Conservation (phyloP, 2,113 vertebrate species). For the Melanerpes formicivorus region DNA sequence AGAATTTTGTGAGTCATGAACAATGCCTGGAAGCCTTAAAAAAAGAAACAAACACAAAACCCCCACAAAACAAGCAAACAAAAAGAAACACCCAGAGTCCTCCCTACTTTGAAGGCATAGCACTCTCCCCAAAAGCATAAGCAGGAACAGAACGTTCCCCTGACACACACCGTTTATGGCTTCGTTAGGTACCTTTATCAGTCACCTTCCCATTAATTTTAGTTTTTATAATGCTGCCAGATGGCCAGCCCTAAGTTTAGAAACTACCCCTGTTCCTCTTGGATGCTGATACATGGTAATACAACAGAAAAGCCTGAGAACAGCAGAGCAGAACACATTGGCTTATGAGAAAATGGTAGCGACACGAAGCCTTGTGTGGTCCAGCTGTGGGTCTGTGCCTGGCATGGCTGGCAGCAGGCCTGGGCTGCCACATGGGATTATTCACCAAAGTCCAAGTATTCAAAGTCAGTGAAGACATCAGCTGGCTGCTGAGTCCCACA, state of each 20-base stretch:
- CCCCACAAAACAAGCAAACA: neutral
- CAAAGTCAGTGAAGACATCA: neutral
- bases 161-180: neutral
- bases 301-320: neutral
- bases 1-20: conserved; percentile 14
- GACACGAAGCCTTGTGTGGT: neutral
- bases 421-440: neutral
- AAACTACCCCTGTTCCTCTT: neutral
- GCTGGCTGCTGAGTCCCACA: neutral
- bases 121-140: neutral
- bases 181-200: neutral
- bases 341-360: neutral
- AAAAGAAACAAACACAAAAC: neutral
- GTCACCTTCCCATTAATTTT: neutral
- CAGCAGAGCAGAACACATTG: neutral
- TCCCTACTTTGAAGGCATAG: neutral
- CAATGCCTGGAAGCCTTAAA: conserved; percentile 60
- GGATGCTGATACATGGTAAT: neutral
- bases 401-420: fast-evolving
- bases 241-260: neutral
- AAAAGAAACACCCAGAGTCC: neutral
- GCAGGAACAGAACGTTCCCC: conserved; percentile 22
- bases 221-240: conserved; percentile 3
- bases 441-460: neutral
- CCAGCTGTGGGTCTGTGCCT: neutral